Evolutionary conservation across 1,140 invertebrate genomes (phyloP).

Genomic region (Scaptomyza pallida): DNA sequence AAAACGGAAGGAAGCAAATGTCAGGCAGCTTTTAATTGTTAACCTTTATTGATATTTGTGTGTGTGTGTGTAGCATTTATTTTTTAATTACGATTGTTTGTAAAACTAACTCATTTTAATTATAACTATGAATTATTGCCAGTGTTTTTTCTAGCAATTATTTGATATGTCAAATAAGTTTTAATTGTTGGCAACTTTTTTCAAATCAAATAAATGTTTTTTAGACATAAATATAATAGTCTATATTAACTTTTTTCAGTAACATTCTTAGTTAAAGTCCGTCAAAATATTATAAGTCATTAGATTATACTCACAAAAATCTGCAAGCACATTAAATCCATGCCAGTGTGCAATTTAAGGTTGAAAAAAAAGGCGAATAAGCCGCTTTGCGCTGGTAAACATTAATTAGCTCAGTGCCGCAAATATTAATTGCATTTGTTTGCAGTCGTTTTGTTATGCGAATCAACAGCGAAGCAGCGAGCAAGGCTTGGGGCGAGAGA

Average conservation of each 20-base stretch:
- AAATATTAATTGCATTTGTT: conserved; percentile 61
- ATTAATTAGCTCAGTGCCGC: conserved; percentile 62
- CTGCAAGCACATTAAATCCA: background rate
- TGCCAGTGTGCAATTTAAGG: conserved; percentile 9
- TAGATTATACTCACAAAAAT: no score
- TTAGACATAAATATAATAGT: no score
- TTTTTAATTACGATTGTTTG: conserved; percentile 8
- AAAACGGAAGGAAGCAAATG: conserved; percentile 2
- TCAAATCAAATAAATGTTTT: no score
- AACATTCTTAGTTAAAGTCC: no score
- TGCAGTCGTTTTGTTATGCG: conserved; percentile 18
- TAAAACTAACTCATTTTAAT: background rate
- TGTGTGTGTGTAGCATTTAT: conserved; percentile 22
- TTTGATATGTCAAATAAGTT: no score
- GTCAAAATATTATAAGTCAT: no score
- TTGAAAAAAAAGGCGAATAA: conserved; percentile 33
- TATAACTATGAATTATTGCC: background rate
- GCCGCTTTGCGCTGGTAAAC: conserved; percentile 6
- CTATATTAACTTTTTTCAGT: no score
- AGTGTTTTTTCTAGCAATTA: background rate
- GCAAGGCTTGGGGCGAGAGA: no score
- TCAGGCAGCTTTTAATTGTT: conserved; percentile 58
- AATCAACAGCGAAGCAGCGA: no score
- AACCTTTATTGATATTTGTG: conserved; percentile 63
- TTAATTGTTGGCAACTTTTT: no score